Percentiles rank a stretch among this genome's conserved stretches.
Conservation (phyloP, 2,888 invertebrate species). For the Portevinia maculata region DNA sequence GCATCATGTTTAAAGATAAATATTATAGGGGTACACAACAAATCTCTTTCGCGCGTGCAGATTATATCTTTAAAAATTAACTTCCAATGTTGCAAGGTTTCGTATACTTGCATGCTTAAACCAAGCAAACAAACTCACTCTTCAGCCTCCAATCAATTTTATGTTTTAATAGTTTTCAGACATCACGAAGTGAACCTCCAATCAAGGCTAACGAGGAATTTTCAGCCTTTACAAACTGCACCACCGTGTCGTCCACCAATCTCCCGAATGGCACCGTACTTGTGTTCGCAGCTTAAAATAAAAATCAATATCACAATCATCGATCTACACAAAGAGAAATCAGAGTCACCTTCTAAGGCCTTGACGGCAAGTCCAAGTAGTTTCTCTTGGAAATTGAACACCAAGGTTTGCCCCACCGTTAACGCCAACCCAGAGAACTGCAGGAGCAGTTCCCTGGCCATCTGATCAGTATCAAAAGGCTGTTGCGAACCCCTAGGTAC, state of each 20-base stretch:
- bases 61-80: too few species aligned
- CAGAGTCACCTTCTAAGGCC: conserved; percentile 91
- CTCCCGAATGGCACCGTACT: conserved; percentile 91
- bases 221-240: conserved; percentile 97
- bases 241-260: conserved; percentile 92
- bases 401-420: conserved; percentile 95
- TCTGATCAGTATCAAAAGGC: conserved; percentile 96
- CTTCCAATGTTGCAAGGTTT: too few species aligned
- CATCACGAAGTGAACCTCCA: too few species aligned
- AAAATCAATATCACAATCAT: neutral
- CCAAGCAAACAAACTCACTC: conserved; percentile 85
- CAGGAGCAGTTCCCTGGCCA: conserved; percentile 96
- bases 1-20: too few species aligned
- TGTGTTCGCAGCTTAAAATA: conserved; percentile 88
- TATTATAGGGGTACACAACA: too few species aligned
- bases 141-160: too few species aligned
- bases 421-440: conserved; percentile 96
- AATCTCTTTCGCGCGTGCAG: too few species aligned
- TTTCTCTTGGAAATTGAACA: conserved; percentile 95
- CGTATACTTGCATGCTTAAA: neutral
- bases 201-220: conserved; percentile 94
- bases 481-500: conserved; percentile 90
- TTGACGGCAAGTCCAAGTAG: conserved; percentile 92
- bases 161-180: too few species aligned
- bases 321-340: neutral